Evolutionary conservation across 1,140 invertebrate genomes (phyloP).

Genomic region (Zaprionus ghesquierei): DNA sequence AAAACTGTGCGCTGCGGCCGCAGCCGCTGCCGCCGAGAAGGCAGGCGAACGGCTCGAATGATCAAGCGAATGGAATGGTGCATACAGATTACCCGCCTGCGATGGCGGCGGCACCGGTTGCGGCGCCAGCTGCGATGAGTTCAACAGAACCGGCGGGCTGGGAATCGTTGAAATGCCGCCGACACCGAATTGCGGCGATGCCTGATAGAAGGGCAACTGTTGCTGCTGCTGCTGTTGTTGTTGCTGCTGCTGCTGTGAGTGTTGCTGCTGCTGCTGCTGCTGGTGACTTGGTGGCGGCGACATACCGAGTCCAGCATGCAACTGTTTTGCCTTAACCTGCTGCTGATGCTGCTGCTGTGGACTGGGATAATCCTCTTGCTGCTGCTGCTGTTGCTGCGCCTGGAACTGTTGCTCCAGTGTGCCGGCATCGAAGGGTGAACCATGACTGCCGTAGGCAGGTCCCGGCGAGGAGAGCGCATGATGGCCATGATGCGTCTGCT

Average conservation of each 20-base stretch:
- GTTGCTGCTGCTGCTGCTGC: conserved; percentile 68
- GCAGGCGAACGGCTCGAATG: conserved; percentile 79
- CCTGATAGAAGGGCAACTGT: conserved; percentile 77
- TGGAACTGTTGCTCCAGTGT: conserved; percentile 76
- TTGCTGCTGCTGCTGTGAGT: conserved; percentile 61
- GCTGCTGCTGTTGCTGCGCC: conserved; percentile 49
- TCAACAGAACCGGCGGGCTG: conserved; percentile 91
- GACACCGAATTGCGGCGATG: conserved; percentile 86
- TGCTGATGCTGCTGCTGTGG: conserved; percentile 75
- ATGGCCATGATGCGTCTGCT: conserved; percentile 85
- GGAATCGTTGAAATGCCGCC: conserved; percentile 90
- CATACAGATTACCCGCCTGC: conserved; percentile 90
- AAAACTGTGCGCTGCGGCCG: conserved; percentile 85
- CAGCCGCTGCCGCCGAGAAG: conserved; percentile 57
- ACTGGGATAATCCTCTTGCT: conserved; percentile 74
- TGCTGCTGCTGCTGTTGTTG: conserved; percentile 69
- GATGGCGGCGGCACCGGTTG: conserved; percentile 86
- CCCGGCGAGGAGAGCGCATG: conserved; percentile 75
- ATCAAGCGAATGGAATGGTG: conserved; percentile 85
- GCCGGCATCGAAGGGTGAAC: conserved; percentile 72
- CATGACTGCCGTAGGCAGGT: conserved; percentile 64
- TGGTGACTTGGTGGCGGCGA: conserved; percentile 82
- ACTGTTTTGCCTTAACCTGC: conserved; percentile 59
- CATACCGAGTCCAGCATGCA: conserved; percentile 70
- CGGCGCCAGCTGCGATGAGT: conserved; percentile 88